phyloP scores from a whole-genome alignment of 1,140 invertebrate species.

The Manduca sexta region DNA sequence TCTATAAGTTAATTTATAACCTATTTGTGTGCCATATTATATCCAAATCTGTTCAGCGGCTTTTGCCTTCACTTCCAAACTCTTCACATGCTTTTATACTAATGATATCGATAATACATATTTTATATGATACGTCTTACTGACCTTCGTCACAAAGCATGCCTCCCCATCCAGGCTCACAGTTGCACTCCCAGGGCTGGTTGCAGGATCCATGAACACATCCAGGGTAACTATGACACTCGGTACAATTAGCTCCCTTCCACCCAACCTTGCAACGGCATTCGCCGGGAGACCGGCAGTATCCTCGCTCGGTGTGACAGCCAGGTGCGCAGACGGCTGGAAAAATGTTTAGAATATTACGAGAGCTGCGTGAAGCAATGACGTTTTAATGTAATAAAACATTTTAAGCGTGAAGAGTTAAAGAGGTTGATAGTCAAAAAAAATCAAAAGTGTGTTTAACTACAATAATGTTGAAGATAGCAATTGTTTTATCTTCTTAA shows the following conservation, averaged over 20 bases:
- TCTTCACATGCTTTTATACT: no score
- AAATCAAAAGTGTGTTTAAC: no score
- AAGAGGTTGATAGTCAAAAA: no score
- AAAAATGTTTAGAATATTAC: neutral
- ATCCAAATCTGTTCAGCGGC: no score
- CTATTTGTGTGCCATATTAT: no score
- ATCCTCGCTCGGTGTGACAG: slow-evolving; percentile 88
- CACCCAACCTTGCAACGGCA: slow-evolving; percentile 91
- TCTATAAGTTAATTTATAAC: no score
- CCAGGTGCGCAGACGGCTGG: slow-evolving; percentile 87
- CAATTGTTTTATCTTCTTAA: no score
- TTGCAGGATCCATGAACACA: slow-evolving; percentile 89
- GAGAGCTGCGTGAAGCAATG: no score
- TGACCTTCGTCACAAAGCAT: slow-evolving; percentile 90
- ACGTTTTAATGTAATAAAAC: no score
- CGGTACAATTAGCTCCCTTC: slow-evolving; percentile 85
- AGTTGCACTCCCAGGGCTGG: slow-evolving; percentile 91
- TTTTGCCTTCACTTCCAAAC: no score
- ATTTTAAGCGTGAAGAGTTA: no score
- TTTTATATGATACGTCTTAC: neutral
- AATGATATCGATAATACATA: neutral
- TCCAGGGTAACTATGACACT: slow-evolving; percentile 89
- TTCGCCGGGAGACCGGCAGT: slow-evolving; percentile 84
- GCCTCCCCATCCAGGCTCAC: slow-evolving; percentile 88
- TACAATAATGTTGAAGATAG: no score